Evolutionary conservation across 2,888 invertebrate genomes (phyloP), one percentile per base, ranked within the genome.

Genomic region (Celastrina argiolus): DNA sequence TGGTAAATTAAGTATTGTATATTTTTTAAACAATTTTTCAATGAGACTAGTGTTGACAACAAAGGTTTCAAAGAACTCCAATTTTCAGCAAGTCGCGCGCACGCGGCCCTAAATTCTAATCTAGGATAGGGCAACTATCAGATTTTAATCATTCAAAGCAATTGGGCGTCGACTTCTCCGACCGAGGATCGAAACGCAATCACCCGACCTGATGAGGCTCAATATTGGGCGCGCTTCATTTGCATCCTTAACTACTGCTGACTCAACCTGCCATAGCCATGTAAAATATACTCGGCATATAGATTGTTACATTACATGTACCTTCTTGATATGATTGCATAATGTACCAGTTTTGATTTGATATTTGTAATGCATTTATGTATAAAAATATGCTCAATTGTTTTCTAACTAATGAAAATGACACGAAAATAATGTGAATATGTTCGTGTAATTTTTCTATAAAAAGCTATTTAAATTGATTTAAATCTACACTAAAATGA

Each of bases 141-240:
- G 22, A 51, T 31, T 31, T 28, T 61, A 34, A 61, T 18, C 36
- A 39, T 36, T 61, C 36, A 61, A 61, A 12, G 61, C 36, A 39
- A 39, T 61, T 36, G 61, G 34, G 61, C 22, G 22, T 5, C 36
- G 14, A 51, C 22, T 51, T 18, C 18, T 18, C 59, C 34, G 16
- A 18, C 7, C 51, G 22, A 22, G 5, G 61, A 36, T 22, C 61
- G 58, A 61, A 39, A 61, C 61, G 16, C 39, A 39, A 61, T 39
- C 61, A 61, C 14, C 61, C 36, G 18, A 39, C 16, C 12, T 22
- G 39, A 61, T 39, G 61, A 61, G 36, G 39, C 12, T 61, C 22
- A 36, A 61, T 61, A 61, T 39, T 22, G 39, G 36, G 36, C 22
- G 59, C 59, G 22, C 61, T 61, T 61, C 39, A 61, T 61, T 61